Evolutionary conservation across 2,888 invertebrate species (phyloP), one percentile per base, ranked within the genome.

Genomic region (Anaspis maculata): DNA sequence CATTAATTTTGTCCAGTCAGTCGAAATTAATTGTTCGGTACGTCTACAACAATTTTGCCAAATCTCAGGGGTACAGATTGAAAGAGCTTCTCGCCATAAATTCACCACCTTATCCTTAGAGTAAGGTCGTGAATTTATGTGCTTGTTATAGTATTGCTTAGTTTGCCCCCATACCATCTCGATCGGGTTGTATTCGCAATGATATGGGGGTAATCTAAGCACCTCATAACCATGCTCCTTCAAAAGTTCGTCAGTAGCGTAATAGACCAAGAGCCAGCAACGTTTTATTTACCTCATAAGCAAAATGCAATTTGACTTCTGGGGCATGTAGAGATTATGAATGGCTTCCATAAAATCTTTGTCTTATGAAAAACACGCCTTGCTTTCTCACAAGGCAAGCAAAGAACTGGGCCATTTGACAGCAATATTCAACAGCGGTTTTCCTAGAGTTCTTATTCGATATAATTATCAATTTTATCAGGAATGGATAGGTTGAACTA

Each of bases 231-330:
- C 24, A 21, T 11, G 9, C 14, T 15, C 15, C 13, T 13, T 1
- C 12, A 39, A 34, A 22, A 27, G 15, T 31, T 41, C 38, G 22
- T 37, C 38, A 6, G 32, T 12, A 3, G 27, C 27, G 19, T 37
- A 35, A n/a, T n/a, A n/a, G n/a, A n/a, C n/a, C n/a, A n/a, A n/a
- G n/a, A n/a, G n/a, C n/a, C n/a, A n/a, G n/a, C n/a, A n/a, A n/a
- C n/a, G n/a, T n/a, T n/a, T n/a, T n/a, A n/a, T n/a, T n/a, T n/a
- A n/a, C n/a, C n/a, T n/a, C n/a, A n/a, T n/a, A n/a, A n/a, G n/a
- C n/a, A n/a, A n/a, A n/a, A n/a, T n/a, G n/a, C n/a, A n/a, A n/a
- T n/a, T n/a, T n/a, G n/a, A n/a, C n/a, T n/a, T n/a, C n/a, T n/a
- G n/a, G n/a, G n/a, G n/a, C n/a, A n/a, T n/a, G n/a, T n/a, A n/a